phyloP scores from a whole-genome alignment of 2,113 vertebrate genomes.

The Danio rerio region DNA sequence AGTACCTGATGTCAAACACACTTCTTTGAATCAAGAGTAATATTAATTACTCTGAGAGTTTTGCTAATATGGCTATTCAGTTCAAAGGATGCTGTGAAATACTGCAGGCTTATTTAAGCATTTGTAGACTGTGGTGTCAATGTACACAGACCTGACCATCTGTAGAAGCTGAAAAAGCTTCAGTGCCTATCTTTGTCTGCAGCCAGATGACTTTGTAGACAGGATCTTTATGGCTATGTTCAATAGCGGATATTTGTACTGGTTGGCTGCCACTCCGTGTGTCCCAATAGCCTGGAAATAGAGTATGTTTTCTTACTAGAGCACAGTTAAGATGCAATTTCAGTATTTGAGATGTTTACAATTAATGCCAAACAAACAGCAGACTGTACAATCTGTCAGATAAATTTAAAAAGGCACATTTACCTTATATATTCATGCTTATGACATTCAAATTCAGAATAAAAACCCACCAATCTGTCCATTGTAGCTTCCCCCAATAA shows the following conservation, averaged over 20 bases:
- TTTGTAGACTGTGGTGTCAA: not conserved
- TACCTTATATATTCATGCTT: not conserved
- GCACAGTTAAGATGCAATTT: not conserved
- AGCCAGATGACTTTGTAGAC: slow-evolving; percentile 91
- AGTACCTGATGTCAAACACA: slow-evolving; percentile 79
- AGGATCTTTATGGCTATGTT: slow-evolving; percentile 90
- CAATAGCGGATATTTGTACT: slow-evolving; percentile 82
- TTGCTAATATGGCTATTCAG: not conserved
- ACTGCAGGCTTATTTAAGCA: not conserved
- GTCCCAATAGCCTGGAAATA: slow-evolving; percentile 88
- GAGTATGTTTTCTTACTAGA: not conserved
- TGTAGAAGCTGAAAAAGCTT: slow-evolving; percentile 85
- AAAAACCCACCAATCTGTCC: slow-evolving; percentile 88
- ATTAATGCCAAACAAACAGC: not conserved
- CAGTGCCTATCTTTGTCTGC: slow-evolving; percentile 91
- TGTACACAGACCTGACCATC: slow-evolving; percentile 70
- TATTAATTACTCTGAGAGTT: slow-evolving; percentile 66
- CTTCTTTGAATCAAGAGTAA: slow-evolving; percentile 6
- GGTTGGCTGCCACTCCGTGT: slow-evolving; percentile 87
- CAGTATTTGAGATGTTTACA: not conserved
- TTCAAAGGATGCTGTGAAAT: not conserved
- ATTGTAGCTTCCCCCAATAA: slow-evolving; percentile 91
- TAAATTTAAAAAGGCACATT: not conserved
- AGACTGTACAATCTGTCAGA: not conserved
- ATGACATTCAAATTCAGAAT: not conserved